Evolutionary conservation across 1,140 invertebrate species (phyloP).

Genomic region (Delia radicum): DNA sequence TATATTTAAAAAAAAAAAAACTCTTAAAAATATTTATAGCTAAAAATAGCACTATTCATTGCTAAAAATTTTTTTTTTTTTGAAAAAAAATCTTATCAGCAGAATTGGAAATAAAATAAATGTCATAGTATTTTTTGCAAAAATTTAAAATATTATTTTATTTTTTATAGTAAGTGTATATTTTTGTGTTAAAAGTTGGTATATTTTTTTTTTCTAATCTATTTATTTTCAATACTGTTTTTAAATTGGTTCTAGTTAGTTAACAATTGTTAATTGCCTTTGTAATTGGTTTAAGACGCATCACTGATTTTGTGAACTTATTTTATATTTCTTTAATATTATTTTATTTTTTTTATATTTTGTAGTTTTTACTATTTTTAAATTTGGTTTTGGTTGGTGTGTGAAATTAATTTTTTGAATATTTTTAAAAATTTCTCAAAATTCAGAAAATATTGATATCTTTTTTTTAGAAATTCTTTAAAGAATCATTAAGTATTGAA

Average conservation of each 20-base stretch:
- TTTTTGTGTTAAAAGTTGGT: neutral
- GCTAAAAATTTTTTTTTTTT: no score
- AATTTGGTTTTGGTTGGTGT: neutral
- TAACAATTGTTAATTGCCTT: slow-evolving; percentile 29
- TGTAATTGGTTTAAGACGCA: slow-evolving; percentile 28
- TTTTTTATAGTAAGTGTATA: neutral
- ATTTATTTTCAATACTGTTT: slow-evolving; percentile 8
- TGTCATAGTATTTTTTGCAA: neutral
- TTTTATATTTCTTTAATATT: neutral
- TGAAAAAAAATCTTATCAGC: slow-evolving; percentile 18
- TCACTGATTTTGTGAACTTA: slow-evolving; percentile 21
- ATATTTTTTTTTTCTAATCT: slow-evolving; percentile 8
- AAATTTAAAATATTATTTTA: neutral
- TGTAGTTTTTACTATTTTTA: neutral
- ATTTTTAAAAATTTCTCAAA: neutral
- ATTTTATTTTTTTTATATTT: neutral
- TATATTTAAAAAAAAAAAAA: neutral
- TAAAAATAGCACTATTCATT: neutral
- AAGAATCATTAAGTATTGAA: neutral
- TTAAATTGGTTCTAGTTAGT: slow-evolving; percentile 31
- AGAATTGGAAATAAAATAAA: neutral
- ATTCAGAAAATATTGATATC: neutral
- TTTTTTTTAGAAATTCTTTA: neutral
- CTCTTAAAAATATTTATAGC: neutral
- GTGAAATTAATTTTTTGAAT: neutral